A percentile compares a stretch with the other conserved stretches of the same genome.
These are phyloP conservation scores for Notoglanidium macrostoma DNA, from an alignment of 2,797 vertebrate species.

Conservation along the genomic window DNA sequence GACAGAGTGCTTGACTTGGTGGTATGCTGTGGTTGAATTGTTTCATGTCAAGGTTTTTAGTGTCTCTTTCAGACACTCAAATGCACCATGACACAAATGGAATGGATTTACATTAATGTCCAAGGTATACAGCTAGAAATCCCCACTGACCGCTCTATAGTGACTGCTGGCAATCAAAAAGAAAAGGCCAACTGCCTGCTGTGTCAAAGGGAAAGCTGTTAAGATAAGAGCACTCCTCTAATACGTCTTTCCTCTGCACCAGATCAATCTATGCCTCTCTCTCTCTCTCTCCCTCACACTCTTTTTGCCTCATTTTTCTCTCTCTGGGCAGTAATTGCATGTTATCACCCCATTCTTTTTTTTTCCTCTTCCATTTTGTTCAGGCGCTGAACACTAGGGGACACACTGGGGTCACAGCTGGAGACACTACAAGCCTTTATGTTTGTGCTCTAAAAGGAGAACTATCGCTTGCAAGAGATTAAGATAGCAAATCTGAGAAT, in stretches of 20 bases:
- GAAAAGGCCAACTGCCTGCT: conserved; percentile 18
- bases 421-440: conserved; percentile 29
- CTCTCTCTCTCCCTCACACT: neutral
- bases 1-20: conserved; percentile 14
- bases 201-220: conserved; percentile 45
- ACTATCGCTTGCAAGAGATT: conserved; percentile 7
- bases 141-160: conserved; percentile 22
- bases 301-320: conserved; percentile 25
- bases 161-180: conserved; percentile 28
- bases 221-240: conserved; percentile 48
- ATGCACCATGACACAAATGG: conserved; percentile 13
- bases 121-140: conserved; percentile 2
- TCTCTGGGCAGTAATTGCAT: conserved; percentile 41
- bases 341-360: conserved; percentile 36
- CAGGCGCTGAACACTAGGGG: conserved; percentile 26
- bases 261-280: conserved; percentile 35
- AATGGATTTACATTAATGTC: conserved; percentile 24
- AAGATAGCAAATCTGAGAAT: conserved; percentile 27
- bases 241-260: conserved; percentile 37
- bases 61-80: neutral
- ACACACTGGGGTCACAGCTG: conserved; percentile 29
- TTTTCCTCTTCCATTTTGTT: conserved; percentile 15
- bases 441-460: conserved; percentile 3
- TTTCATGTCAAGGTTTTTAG: conserved; percentile 18
- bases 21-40: conserved; percentile 11